Percentiles rank a stretch among this genome's conserved stretches.
Evolutionary conservation across 2,113 vertebrate genomes (phyloP).

Genomic region (Stegostoma tigrinum): DNA sequence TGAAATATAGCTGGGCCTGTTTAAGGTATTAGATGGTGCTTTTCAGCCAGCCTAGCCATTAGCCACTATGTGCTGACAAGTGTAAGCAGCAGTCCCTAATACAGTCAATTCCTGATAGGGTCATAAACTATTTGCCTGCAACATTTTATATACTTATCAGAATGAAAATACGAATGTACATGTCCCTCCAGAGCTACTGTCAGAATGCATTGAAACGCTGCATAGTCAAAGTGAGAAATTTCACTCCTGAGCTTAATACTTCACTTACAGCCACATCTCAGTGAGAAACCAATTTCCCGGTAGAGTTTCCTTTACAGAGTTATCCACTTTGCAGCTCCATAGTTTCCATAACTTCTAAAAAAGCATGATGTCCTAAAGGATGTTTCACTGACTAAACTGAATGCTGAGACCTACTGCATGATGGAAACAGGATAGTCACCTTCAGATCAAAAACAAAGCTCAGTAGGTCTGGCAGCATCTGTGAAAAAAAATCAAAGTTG

Average conservation of each 20-base stretch:
- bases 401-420: neutral
- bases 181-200: slow-evolving; percentile 20
- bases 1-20: slow-evolving; percentile 73
- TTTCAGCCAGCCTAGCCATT: slow-evolving; percentile 33
- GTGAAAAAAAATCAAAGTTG: no score
- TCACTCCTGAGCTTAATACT: slow-evolving; percentile 8
- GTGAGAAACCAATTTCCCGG: slow-evolving; percentile 1
- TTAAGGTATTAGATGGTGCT: slow-evolving; percentile 38
- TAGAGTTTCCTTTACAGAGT: neutral
- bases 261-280: slow-evolving; percentile 11
- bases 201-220: slow-evolving; percentile 21
- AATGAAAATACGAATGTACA: slow-evolving; percentile 28
- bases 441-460: neutral
- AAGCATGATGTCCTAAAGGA: neutral
- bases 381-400: neutral
- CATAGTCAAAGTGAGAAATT: slow-evolving; percentile 24
- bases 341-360: neutral
- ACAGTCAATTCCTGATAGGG: slow-evolving; percentile 36
- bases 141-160: slow-evolving; percentile 38
- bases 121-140: slow-evolving; percentile 35
- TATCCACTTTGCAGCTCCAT: neutral
- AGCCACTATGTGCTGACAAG: slow-evolving; percentile 33
- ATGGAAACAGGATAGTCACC: neutral
- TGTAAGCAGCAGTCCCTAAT: slow-evolving; percentile 30
- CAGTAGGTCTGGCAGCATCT: no score